Conservation (phyloP, 2,797 vertebrate species). For the Argya squamiceps region DNA sequence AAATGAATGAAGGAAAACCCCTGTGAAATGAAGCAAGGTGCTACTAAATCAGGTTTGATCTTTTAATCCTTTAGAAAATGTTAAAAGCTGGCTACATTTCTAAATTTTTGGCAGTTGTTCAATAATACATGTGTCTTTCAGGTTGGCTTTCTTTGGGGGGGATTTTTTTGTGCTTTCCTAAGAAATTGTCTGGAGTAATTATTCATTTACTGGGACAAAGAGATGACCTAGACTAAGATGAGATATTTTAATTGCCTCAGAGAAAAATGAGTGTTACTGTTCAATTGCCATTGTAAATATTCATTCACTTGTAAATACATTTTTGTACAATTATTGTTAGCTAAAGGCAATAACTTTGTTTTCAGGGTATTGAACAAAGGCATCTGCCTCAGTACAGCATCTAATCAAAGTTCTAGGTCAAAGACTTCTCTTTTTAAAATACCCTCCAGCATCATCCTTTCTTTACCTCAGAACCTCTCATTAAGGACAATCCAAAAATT, state of each 20-base stretch:
- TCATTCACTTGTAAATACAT: not conserved
- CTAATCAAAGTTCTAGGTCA: not conserved
- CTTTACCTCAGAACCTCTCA: not conserved
- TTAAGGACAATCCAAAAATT: not conserved
- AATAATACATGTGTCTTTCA: not conserved
- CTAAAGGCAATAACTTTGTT: not conserved
- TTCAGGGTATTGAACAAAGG: not conserved
- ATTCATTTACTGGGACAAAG: not conserved
- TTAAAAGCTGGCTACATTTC: not conserved
- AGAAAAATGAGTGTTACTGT: not conserved
- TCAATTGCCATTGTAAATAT: slow-evolving; percentile 26
- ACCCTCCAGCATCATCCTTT: not conserved
- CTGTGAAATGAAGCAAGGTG: not conserved
- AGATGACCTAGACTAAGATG: not conserved
- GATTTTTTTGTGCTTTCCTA: not conserved
- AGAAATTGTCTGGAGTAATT: not conserved
- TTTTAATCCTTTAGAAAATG: slow-evolving; percentile 13
- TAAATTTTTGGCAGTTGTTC: not conserved
- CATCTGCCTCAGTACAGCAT: not conserved
- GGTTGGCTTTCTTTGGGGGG: too few species aligned
- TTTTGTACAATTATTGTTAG: not conserved
- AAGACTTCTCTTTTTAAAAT: not conserved
- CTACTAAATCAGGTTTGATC: slow-evolving; percentile 13
- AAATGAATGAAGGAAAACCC: not conserved
- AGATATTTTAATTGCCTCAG: slow-evolving; percentile 32